These are phyloP conservation scores for Achatina immaculata DNA, from an alignment of 1,140 invertebrate genomes.

Conservation along the genomic window DNA sequence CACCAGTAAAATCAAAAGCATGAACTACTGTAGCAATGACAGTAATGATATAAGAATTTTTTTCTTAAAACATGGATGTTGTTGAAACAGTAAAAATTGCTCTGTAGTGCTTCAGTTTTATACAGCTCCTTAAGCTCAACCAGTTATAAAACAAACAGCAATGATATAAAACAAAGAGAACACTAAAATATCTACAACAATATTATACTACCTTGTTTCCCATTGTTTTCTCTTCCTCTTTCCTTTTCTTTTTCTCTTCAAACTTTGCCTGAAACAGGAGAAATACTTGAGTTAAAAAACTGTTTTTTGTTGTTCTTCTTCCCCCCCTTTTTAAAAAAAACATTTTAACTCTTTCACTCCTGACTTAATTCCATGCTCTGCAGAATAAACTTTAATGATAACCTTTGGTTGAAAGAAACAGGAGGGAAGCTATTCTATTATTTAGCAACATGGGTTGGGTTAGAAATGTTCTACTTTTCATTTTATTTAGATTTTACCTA, in stretches of 20 bases:
- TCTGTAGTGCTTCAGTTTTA: no score
- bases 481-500: no score
- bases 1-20: background rate
- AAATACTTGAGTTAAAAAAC: background rate
- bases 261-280: slow-evolving; percentile 16
- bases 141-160: background rate
- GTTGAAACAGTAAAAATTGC: no score
- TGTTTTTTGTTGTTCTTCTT: background rate
- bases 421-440: background rate
- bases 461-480: no score
- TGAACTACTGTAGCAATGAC: no score
- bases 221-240: slow-evolving; percentile 9
- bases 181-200: background rate
- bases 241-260: slow-evolving; percentile 31
- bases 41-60: no score
- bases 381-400: background rate
- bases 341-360: background rate
- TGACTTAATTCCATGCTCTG: background rate
- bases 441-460: no score
- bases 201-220: slow-evolving; percentile 8
- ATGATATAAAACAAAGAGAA: background rate
- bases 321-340: background rate
- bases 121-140: no score
- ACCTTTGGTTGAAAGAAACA: background rate
- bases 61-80: no score